Base-by-base conservation (phyloP, 2,888 invertebrate genomes). In the Cabera pusaria region DNA sequence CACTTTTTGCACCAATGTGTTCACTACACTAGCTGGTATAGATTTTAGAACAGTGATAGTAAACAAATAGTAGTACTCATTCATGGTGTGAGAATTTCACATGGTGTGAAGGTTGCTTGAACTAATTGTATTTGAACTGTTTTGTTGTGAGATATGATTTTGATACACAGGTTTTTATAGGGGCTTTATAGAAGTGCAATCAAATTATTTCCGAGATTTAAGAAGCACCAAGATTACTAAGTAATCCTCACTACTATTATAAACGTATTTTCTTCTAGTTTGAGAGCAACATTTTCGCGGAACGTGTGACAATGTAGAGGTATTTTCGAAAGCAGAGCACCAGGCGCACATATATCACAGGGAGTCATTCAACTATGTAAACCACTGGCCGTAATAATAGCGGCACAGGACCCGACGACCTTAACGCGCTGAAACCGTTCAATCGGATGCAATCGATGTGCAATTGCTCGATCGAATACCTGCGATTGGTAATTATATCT, bases 371-470 rank as follows among this genome's bases (percentile, higher is more conserved):
- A 61, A 56, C 61, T 63, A 54, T 64, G 52, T 60, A 60, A 62
- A 55, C 44, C 51, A 44, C 42, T 56, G 48, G 49, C 44, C 55
- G 64, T 79, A 83, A 72, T 78, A 80, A 80, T 84, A 85, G 73
- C 56, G 46, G 40, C 55, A 32, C 59, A 55, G 66, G 62, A 69
- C 70, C 70, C 60, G 44, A 56, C 71, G 84, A 78, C 78, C 81
- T 79, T 72, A 71, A 44, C 53, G 59, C 69, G 71, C 77, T 76
- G 72, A 78, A 76, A 62, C 65, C 82, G 70, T 53, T 82, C 72
- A 70, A 73, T 76, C 75, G 76, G 64, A 62, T 72, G 75, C 78
- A 86, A 81, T 83, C 80, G 72, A 81, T 85, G 77, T 77, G 67
- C 73, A 85, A 75, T 73, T 70, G 63, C 59, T 63, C 62, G 23